Conservation (phyloP, 2,113 vertebrate genomes). For the Amphilophus citrinellus region DNA sequence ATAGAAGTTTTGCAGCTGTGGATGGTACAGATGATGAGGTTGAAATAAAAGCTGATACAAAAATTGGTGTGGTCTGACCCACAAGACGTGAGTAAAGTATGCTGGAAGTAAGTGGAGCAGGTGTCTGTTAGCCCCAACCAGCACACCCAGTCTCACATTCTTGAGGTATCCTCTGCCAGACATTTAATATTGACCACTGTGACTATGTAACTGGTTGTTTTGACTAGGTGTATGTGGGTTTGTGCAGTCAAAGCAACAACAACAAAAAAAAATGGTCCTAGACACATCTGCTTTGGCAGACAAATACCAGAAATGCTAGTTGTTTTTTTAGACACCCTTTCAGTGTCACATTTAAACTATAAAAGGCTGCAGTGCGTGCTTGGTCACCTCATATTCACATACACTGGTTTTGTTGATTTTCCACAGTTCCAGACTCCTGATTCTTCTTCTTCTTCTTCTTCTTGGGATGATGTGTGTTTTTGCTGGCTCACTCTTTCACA, state of each 20-base stretch:
- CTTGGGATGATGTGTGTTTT: background rate
- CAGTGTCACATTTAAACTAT: background rate
- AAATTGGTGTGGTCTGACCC: background rate
- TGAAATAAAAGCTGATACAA: background rate
- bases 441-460: background rate
- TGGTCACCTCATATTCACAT: background rate
- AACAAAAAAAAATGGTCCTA: background rate
- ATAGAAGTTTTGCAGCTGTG: background rate
- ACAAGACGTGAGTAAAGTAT: background rate
- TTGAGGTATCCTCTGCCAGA: background rate
- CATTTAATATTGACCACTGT: background rate
- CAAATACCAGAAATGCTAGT: background rate
- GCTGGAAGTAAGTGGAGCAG: background rate
- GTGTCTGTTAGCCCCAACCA: background rate
- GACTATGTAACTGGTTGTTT: background rate
- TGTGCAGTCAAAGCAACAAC: background rate
- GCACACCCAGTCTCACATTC: background rate
- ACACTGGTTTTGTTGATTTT: background rate
- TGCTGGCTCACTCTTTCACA: conserved; percentile 2
- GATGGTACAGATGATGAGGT: background rate
- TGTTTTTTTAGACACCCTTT: background rate
- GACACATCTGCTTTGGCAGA: background rate
- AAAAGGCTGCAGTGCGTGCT: background rate
- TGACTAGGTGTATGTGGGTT: too few relatives aligned
- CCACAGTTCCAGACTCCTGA: background rate